Percentiles rank a stretch among this genome's conserved stretches.
Conservation (phyloP, 2,888 invertebrate genomes). For the Tholera decimalis region DNA sequence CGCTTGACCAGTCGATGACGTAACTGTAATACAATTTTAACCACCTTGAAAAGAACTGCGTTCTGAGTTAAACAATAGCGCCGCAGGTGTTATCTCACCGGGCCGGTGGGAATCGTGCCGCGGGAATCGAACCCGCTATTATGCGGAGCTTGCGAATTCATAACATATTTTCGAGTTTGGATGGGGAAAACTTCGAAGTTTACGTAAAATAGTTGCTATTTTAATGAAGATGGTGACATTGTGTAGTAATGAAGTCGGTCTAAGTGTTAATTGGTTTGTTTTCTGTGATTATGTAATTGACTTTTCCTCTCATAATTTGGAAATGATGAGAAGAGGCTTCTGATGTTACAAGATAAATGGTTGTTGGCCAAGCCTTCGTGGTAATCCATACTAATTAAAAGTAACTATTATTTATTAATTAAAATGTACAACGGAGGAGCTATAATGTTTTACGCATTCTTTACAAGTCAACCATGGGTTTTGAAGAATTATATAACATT, state of each 20-base stretch:
- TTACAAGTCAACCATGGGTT: no score
- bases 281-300: slow-evolving; percentile 19
- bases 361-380: neutral
- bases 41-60: slow-evolving; percentile 63
- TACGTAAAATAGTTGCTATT: slow-evolving; percentile 16
- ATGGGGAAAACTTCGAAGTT: slow-evolving; percentile 20
- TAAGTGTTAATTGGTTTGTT: slow-evolving; percentile 7
- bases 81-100: slow-evolving; percentile 65
- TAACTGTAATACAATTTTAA: slow-evolving; percentile 57
- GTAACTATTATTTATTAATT: no score
- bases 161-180: slow-evolving; percentile 51
- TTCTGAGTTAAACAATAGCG: slow-evolving; percentile 57
- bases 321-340: neutral
- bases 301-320: neutral
- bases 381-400: no score
- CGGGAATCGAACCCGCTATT: slow-evolving; percentile 67
- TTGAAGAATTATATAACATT: no score
- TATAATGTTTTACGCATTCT: no score
- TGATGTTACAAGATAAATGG: neutral
- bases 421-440: no score
- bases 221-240: slow-evolving; percentile 2
- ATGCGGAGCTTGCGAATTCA: slow-evolving; percentile 48
- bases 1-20: slow-evolving; percentile 40
- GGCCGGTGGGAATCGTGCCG: slow-evolving; percentile 66
- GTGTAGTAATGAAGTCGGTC: neutral